A percentile compares a stretch with the other conserved stretches of the same genome.
These are phyloP conservation scores for Bedellia somnulentella DNA, from an alignment of 2,888 invertebrate genomes.

Conservation along the genomic window DNA sequence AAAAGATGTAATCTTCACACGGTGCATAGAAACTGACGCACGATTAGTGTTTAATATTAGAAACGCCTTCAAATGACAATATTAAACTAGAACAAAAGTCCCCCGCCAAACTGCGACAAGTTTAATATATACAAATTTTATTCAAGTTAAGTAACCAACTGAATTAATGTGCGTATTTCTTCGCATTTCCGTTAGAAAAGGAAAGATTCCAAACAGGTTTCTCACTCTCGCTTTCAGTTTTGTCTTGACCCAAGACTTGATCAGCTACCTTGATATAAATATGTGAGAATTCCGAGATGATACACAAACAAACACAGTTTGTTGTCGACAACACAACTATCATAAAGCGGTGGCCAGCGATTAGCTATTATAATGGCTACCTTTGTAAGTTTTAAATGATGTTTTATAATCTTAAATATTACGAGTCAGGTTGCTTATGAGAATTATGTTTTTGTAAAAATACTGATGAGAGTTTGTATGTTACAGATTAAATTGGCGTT, in stretches of 20 bases:
- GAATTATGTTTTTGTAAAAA: too few relatives aligned
- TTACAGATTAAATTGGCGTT: constrained; percentile 44
- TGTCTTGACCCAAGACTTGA: constrained; percentile 21
- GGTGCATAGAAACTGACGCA: too few relatives aligned
- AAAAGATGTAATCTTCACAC: too few relatives aligned
- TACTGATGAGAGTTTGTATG: too few relatives aligned
- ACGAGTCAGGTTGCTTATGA: background rate
- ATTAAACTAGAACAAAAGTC: too few relatives aligned
- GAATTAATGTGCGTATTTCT: constrained; percentile 32
- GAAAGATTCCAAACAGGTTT: constrained; percentile 35
- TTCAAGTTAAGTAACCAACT: constrained; percentile 32
- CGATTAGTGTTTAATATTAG: too few relatives aligned
- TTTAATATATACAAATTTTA: too few relatives aligned
- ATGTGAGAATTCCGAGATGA: constrained; percentile 29
- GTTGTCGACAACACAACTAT: constrained; percentile 35
- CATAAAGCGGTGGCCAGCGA: constrained; percentile 40
- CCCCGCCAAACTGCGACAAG: too few relatives aligned
- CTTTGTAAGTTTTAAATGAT: constrained; percentile 28
- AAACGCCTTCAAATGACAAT: too few relatives aligned
- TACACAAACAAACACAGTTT: constrained; percentile 43
- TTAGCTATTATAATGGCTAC: constrained; percentile 56
- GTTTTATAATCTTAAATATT: background rate
- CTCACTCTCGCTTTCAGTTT: constrained; percentile 29
- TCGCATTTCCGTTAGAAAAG: constrained; percentile 40
- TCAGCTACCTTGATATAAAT: constrained; percentile 41